Evolutionary conservation across 53 echinoderm and acorn worm genomes (phyloP).

Genomic region (Patiria pectinifera): DNA sequence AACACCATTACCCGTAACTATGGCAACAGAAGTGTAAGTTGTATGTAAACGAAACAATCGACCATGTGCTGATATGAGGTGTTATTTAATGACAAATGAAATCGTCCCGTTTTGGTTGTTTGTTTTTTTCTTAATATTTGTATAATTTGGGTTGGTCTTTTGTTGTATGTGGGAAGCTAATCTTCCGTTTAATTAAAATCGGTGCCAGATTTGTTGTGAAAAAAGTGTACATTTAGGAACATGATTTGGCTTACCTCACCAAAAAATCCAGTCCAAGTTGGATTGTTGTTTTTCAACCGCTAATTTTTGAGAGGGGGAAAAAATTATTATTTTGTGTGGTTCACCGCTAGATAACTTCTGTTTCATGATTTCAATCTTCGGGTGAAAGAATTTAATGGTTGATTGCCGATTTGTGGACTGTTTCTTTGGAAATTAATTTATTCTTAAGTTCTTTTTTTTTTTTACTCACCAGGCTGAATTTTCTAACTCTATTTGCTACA

Average conservation of each 20-base stretch:
- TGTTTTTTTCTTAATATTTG: neutral
- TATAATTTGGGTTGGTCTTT: neutral
- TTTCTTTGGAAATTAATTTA: neutral
- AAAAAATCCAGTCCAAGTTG: too few species aligned
- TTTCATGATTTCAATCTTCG: neutral
- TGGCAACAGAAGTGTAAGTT: constrained; percentile 18
- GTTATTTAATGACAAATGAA: neutral
- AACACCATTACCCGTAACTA: neutral
- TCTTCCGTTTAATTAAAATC: neutral
- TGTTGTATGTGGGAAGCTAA: neutral
- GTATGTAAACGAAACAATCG: neutral
- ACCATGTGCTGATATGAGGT: neutral
- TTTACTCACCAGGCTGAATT: neutral
- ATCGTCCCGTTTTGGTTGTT: neutral
- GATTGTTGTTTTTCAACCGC: neutral
- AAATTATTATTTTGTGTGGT: neutral
- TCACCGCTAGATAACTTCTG: neutral
- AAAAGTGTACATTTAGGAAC: too few species aligned
- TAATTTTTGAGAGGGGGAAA: neutral
- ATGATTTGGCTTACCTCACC: too few species aligned
- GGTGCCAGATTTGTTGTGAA: too few species aligned
- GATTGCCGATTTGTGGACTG: neutral
- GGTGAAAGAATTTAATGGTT: neutral
- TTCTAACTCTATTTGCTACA: neutral
- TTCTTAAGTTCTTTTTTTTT: neutral